Evolutionary conservation across 2,797 vertebrate genomes (phyloP), one percentile per base, ranked within the genome.

Genomic region (Phalloptychus januarius): DNA sequence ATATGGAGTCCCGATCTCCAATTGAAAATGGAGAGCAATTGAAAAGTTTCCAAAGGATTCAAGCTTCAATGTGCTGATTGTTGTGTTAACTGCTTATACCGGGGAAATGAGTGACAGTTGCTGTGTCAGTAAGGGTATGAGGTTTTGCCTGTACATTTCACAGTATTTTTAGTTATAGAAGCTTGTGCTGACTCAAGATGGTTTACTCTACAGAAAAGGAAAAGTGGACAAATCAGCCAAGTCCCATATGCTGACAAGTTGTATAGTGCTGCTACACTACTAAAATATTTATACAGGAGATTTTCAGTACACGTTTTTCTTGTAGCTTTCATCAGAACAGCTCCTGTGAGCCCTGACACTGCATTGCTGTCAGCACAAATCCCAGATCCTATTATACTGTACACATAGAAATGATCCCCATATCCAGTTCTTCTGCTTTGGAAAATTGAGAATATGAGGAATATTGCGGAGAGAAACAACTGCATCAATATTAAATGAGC

Each of bases 301-400:
- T 54, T 84, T 88, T 73, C 50, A 67, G 46, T 45, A 31, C 69
- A 12, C 10, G 5, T 70, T 79, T 78, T 81, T 79, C 52, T 72
- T 61, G 72, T 78, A 16, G 72, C 54, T 71, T 81, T 77, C 76
- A 83, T 86, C 75, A 73, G 79, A 63, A 13, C 80, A 77, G 84
- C 65, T 90, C 78, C 48, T 45, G 63, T 4, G 3, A 83, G 71
- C 18, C 48, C 89, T 91, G 87, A 89, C 74, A 78, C 71, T 48
- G 83, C 71, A 67, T 54, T 72, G 76, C 50, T 82, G 80, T 89
- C 84, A 89, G 85, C 88, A 84, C 70, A 81, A 86, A 85, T 79
- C 75, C 44, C 67, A 40, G 75, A 86, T 90, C 67, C 75, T 84
- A 76, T 89, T 86, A 76, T 85, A 83, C 83, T 85, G 56, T 61